Base-by-base conservation (phyloP, 2,888 invertebrate genomes). In the Chalcosyrphus nemorum region DNA sequence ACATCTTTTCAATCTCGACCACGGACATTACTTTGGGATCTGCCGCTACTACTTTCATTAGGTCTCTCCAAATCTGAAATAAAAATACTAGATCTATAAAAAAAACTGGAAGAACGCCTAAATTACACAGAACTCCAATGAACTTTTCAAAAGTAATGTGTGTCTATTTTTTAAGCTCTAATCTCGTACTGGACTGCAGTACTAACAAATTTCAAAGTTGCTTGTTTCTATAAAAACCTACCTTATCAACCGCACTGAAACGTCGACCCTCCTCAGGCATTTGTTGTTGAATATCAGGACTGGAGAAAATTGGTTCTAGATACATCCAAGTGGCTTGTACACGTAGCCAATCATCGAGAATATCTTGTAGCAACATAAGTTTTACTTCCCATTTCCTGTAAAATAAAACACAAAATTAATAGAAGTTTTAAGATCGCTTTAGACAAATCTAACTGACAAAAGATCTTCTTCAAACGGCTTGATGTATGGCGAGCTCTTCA, bases 251-350 rank as follows among this genome's bases (percentile, higher is more conserved):
- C 38, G 98, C 97, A 90, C 96, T 96, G 90, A 99, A 99, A 85
- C 97, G 93, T 77, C 98, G 93, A 0, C 98, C 98, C 92, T 99
- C 98, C 91, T 98, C 98, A 0, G 98, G 98, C 95, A 99, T 98
- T 92, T 98, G 98, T 86, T 97, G 97, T 91, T 98, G 98, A 89
- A 99, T 99, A 91, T 99, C 98, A 0, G 98, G 98, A 15, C 98
- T 98, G 1, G 97, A 96, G 92, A 99, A 98, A 88, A 99, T 98
- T 0, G 98, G 98, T 90, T 99, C 98, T 87, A 99, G 92, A 89
- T 99, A 98, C 94, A 98, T 96, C 98, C 98, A 99, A 4, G 98
- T 98, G 4, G 96, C 94, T 91, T 99, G 98, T 1, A 99, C 98
- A 89, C 96, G 96, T 59, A 98, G 91, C 98, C 98, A 99, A 88